Evolutionary conservation across 2,113 vertebrate species (phyloP).

Genomic region (Petroica traversi): DNA sequence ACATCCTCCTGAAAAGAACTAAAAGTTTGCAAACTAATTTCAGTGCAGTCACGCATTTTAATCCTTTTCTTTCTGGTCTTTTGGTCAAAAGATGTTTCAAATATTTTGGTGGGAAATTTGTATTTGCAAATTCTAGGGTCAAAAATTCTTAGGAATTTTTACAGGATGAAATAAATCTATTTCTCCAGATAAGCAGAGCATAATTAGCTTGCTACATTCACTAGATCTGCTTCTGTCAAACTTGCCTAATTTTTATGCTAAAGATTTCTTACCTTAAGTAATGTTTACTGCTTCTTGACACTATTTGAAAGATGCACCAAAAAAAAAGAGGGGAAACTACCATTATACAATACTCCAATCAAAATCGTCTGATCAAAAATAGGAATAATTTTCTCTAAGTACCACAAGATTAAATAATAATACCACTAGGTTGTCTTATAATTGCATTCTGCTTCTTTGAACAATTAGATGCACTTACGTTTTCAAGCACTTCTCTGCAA

Average conservation of each 20-base stretch:
- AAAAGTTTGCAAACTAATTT: background rate
- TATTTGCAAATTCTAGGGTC: background rate
- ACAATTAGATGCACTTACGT: background rate
- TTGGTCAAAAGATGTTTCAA: background rate
- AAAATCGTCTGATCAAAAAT: background rate
- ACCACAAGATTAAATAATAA: conserved; percentile 12
- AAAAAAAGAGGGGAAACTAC: background rate
- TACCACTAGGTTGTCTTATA: background rate
- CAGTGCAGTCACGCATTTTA: background rate
- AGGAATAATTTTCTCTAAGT: background rate
- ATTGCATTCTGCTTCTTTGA: background rate
- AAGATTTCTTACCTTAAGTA: background rate
- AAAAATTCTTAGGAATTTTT: background rate
- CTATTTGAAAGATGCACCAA: background rate
- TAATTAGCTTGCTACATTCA: background rate
- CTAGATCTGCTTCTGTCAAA: background rate
- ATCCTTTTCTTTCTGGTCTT: background rate
- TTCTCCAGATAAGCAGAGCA: background rate
- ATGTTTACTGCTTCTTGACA: background rate
- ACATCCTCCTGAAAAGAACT: background rate
- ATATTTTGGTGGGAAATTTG: background rate
- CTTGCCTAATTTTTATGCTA: background rate
- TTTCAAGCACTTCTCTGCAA: conserved; percentile 23
- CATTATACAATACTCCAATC: background rate
- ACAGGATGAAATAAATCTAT: background rate